These are phyloP conservation scores for Drosophila lutescens DNA, from an alignment of 2,888 invertebrate genomes.

Conservation along the genomic window DNA sequence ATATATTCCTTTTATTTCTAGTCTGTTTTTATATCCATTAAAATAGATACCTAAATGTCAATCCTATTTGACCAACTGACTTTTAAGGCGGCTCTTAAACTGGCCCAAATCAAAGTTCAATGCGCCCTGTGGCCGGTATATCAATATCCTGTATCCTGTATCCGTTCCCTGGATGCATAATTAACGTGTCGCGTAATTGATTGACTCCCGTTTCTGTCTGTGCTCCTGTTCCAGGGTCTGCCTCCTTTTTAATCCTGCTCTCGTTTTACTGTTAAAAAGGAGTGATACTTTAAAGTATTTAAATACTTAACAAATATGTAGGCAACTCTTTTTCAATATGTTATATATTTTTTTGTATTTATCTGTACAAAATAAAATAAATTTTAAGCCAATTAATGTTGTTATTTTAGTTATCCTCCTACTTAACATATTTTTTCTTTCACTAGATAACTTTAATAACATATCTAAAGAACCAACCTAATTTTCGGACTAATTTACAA, in stretches of 20 bases:
- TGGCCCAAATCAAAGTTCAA: slow-evolving; percentile 64
- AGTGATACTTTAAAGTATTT: background rate
- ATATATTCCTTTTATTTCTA: slow-evolving; percentile 18
- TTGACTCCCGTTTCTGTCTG: slow-evolving; percentile 12
- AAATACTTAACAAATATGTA: no score
- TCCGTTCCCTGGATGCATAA: slow-evolving; percentile 61
- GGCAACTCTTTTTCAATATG: no score
- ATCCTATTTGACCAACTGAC: slow-evolving; percentile 38
- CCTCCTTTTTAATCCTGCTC: slow-evolving; percentile 7
- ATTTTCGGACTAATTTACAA: slow-evolving; percentile 13
- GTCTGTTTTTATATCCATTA: slow-evolving; percentile 33
- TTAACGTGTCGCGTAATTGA: slow-evolving; percentile 51
- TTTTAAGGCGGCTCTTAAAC: background rate
- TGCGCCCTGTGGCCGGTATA: slow-evolving; percentile 44
- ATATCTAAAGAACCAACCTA: background rate
- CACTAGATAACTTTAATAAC: background rate
- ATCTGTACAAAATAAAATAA: no score
- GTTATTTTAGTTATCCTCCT: no score
- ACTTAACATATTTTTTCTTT: no score
- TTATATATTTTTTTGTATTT: no score
- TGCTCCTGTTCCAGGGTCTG: background rate
- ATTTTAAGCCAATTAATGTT: no score
- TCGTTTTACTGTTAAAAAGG: background rate
- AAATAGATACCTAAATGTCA: slow-evolving; percentile 20
- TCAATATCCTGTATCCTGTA: slow-evolving; percentile 10